These are phyloP conservation scores for Acanthurus tractus DNA, from an alignment of 2,797 vertebrate genomes.

Conservation along the genomic window DNA sequence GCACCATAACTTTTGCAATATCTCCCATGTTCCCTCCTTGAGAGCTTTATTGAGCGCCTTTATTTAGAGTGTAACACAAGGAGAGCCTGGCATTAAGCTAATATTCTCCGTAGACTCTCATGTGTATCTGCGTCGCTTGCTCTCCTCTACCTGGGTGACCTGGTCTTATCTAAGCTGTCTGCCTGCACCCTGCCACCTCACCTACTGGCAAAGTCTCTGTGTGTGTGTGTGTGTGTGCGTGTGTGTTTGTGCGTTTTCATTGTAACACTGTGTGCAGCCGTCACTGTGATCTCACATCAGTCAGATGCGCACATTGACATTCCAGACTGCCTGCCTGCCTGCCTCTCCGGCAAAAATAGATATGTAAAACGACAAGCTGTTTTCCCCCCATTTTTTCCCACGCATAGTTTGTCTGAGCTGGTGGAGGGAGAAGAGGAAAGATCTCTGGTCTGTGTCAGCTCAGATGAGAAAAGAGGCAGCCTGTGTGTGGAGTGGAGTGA, in stretches of 20 bases:
- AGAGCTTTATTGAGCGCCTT: neutral
- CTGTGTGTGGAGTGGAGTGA: constrained; percentile 51
- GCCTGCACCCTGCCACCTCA: constrained; percentile 49
- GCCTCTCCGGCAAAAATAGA: constrained; percentile 82
- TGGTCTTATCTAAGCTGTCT: constrained; percentile 71
- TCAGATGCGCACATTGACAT: constrained; percentile 81
- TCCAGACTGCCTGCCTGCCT: constrained; percentile 75
- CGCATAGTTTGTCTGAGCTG: constrained; percentile 77
- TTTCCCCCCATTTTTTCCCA: constrained; percentile 71
- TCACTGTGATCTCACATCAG: constrained; percentile 82
- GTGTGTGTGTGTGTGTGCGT: constrained; percentile 47
- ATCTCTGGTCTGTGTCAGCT: constrained; percentile 73
- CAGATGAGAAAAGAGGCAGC: constrained; percentile 62
- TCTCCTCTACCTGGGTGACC: constrained; percentile 62
- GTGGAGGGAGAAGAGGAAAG: constrained; percentile 41
- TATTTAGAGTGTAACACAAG: constrained; percentile 17
- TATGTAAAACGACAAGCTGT: constrained; percentile 82
- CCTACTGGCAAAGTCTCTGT: constrained; percentile 51
- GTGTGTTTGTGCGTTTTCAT: constrained; percentile 47
- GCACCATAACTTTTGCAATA: neutral
- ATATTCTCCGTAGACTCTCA: neutral
- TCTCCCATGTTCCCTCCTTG: neutral
- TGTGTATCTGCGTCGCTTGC: constrained; percentile 32
- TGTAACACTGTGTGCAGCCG: constrained; percentile 66
- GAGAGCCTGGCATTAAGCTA: neutral